phyloP scores from a whole-genome alignment of 2,113 vertebrate genomes.

The Morone chrysops region DNA sequence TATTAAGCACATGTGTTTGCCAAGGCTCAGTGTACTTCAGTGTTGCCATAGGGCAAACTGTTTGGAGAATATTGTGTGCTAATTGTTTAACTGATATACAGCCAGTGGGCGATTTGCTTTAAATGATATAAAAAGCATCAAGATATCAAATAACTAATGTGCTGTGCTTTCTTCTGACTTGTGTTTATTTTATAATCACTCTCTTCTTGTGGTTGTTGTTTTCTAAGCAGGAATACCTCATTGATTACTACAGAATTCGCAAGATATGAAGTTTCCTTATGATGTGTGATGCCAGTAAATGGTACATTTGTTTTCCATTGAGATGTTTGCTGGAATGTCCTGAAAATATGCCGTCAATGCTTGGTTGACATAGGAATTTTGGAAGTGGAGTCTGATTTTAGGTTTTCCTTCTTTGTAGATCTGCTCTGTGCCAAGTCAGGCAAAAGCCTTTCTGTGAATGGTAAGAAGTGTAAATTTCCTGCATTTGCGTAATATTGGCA shows the following conservation, averaged over 20 bases:
- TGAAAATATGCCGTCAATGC: conserved; percentile 53
- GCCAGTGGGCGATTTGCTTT: conserved; percentile 37
- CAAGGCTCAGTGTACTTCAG: conserved; percentile 42
- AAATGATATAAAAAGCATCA: conserved; percentile 35
- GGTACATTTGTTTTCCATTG: conserved; percentile 47
- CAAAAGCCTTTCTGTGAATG: conserved; percentile 30
- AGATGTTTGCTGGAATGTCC: conserved; percentile 48
- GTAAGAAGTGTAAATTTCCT: conserved; percentile 42
- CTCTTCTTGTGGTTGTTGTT: not conserved
- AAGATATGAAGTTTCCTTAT: conserved; percentile 36
- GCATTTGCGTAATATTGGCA: conserved; percentile 44
- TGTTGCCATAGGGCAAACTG: conserved; percentile 54
- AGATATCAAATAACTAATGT: conserved; percentile 34
- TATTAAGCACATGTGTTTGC: conserved; percentile 71
- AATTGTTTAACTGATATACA: conserved; percentile 73
- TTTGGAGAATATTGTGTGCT: conserved; percentile 65
- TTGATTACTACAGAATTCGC: conserved; percentile 23
- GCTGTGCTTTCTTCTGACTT: not conserved
- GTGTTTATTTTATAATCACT: not conserved
- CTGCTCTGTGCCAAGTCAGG: conserved; percentile 35
- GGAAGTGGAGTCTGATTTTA: conserved; percentile 30
- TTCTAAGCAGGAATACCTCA: conserved; percentile 7
- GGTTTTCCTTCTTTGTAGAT: conserved; percentile 41
- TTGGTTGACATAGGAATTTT: conserved; percentile 51
- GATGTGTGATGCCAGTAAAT: conserved; percentile 38